Evolutionary conservation across 2,888 invertebrate genomes (phyloP), one percentile per base, ranked within the genome.

Genomic region (Pyralis farinalis): DNA sequence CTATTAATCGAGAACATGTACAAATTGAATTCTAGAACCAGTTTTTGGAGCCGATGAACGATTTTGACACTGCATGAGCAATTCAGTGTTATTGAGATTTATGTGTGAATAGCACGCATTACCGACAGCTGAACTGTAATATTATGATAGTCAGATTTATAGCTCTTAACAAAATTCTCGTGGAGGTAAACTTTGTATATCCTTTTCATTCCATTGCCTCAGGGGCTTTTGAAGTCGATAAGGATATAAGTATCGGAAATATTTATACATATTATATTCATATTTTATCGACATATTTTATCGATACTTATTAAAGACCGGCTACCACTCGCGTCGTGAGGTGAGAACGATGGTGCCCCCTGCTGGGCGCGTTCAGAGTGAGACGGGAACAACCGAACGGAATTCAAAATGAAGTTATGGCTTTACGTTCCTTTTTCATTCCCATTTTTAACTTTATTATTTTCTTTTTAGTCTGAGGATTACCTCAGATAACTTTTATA

Each of bases 271-370:
- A 83, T 84, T 85, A 83, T 85, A 84, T 85, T 85, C 85, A 87
- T 88, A 85, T 77, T 75, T 78, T 79, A 79, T 81, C 81, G 80
- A 79, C 80, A 77, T 81, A 81, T 83, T 87, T 88, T 87, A 88
- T 86, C 86, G 85, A 86, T 82, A 82, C 83, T 85, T 88, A 87
- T 88, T 88, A 88, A 86, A 82, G 82, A 73, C 71, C 80, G 80
- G 87, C 88, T 88, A 88, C 88, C 80, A 88, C 83, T 84, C 86
- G 85, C 85, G 67, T 86, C 87, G 80, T 70, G 84, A 88, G 87
- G 88, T 88, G 88, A 88, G 87, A 88, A 88, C 86, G 86, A 87
- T 81, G 80, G 84, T 63, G 80, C 80, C 83, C 84, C 88, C 87
- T 75, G 88, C 87, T 84, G 87, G 39, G 86, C 53, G 63, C 73